Evolutionary conservation across 2,113 vertebrate genomes (phyloP), one percentile per base, ranked within the genome.

Genomic region (Oreochromis niloticus): DNA sequence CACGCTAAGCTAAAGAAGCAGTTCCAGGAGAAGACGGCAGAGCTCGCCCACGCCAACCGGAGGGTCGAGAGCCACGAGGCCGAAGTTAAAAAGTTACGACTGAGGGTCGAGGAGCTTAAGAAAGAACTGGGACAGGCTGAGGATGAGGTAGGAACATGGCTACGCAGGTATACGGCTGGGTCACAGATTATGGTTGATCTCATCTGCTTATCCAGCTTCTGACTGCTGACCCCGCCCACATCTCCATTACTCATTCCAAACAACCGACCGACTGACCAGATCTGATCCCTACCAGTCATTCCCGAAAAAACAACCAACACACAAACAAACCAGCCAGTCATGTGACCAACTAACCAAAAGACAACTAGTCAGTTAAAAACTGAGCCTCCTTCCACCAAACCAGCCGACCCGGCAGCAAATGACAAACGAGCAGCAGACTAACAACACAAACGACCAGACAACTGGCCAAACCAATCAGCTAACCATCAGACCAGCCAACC

Each of bases 1-100:
- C 98, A 99, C 1, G n/a, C 96, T 10, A 99, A 99, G 94, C 93
- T 99, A 93, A 99, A 99, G 96, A 99, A 99, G 87, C 98, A 99
- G 95, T 97, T 97, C 93, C 97, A 99, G 93, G 99, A 99, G 91
- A 98, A 98, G 95, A 98, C 92, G 59, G 97, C 97, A 0, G 99
- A 99, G 94, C 91, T 99, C 80, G 96, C 96, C 1, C 99, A 99
- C 0, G 97, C 99, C 86, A 98, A 96, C 94, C 96, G 99, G 17
- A 95, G 98, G 0, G 97, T 99, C 91, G 99, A 99, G 56, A 97
- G 98, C 94, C 98, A 99, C 0, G 98, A 99, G 94, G 94, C 95
- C 0, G 98, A 99, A 89, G 98, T 99, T 86, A 99, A 98, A 91
- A 99, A 99, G 92, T 95, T 99, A 12, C 95, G 99, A 9, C 96